phyloP scores from a whole-genome alignment of 2,888 invertebrate species.

The Frankliniella fusca region DNA sequence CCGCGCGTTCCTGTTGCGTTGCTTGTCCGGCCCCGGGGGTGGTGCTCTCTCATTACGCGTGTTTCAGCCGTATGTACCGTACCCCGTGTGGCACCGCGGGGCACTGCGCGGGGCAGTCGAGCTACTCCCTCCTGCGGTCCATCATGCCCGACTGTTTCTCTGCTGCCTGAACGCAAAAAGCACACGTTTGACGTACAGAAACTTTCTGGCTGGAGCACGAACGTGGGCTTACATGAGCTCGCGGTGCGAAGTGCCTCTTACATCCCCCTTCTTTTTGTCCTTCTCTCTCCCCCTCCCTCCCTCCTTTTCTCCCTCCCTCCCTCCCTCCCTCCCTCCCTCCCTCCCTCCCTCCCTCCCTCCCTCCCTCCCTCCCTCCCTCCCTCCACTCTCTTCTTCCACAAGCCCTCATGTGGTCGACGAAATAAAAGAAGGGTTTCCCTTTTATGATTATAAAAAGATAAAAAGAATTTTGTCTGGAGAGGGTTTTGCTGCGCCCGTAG shows the following conservation, averaged over 20 bases:
- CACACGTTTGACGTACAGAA: not conserved
- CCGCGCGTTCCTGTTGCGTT: too few species aligned
- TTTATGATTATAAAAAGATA: conserved; percentile 10
- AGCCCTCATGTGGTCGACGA: not conserved
- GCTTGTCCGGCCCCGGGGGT: too few species aligned
- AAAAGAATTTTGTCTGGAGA: conserved; percentile 16
- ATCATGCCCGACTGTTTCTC: too few species aligned
- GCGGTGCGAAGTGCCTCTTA: not conserved
- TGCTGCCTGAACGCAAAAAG: too few species aligned
- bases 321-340: not conserved
- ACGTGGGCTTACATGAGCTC: not conserved
- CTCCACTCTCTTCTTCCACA: not conserved
- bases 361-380: not conserved
- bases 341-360: not conserved
- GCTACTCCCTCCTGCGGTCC: too few species aligned
- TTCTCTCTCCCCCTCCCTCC: not conserved
- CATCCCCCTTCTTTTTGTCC: not conserved
- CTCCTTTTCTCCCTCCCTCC: not conserved
- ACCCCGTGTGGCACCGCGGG: too few species aligned
- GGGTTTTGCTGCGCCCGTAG: too few species aligned
- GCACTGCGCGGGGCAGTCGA: too few species aligned
- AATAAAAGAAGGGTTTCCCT: not conserved
- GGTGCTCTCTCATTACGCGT: too few species aligned
- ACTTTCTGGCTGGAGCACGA: not conserved
- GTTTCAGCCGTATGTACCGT: too few species aligned